phyloP scores from a whole-genome alignment of 2,113 vertebrate genomes.

The Apus apus region DNA sequence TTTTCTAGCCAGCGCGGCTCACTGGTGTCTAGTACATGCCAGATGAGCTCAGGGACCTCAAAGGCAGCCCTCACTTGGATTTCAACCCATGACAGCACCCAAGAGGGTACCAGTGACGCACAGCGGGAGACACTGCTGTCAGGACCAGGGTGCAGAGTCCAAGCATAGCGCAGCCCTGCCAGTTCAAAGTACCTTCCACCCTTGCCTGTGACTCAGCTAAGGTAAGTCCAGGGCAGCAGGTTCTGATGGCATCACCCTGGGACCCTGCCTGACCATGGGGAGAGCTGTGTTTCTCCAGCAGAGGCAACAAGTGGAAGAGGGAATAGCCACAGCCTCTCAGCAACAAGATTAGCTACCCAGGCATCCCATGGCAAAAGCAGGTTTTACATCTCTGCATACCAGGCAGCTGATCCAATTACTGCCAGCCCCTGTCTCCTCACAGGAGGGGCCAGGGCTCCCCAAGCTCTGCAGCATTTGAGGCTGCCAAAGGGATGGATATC shows the following conservation, averaged over 20 bases:
- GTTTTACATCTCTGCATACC: rapidly evolving
- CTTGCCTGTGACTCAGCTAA: rapidly evolving
- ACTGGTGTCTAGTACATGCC: rapidly evolving
- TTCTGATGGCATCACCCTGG: background rate
- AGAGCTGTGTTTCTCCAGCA: background rate
- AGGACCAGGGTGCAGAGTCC: background rate
- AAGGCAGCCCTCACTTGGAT: background rate
- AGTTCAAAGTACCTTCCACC: conserved; percentile 19
- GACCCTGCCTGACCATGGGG: background rate
- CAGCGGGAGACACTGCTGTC: background rate
- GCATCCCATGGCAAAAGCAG: rapidly evolving
- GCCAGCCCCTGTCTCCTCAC: background rate
- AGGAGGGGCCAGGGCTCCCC: background rate
- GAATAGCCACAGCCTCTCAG: background rate
- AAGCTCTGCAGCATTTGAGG: background rate
- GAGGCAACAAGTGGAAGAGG: background rate
- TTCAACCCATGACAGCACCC: background rate
- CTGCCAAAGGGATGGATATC: background rate
- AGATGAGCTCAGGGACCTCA: background rate
- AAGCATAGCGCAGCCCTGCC: rapidly evolving
- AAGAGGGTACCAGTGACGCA: background rate
- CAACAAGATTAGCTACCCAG: background rate
- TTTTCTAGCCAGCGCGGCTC: background rate
- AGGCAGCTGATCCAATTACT: background rate
- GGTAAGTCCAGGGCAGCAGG: background rate